These are phyloP conservation scores for Dryobotodes eremita DNA, from an alignment of 2,888 invertebrate genomes.

Conservation along the genomic window DNA sequence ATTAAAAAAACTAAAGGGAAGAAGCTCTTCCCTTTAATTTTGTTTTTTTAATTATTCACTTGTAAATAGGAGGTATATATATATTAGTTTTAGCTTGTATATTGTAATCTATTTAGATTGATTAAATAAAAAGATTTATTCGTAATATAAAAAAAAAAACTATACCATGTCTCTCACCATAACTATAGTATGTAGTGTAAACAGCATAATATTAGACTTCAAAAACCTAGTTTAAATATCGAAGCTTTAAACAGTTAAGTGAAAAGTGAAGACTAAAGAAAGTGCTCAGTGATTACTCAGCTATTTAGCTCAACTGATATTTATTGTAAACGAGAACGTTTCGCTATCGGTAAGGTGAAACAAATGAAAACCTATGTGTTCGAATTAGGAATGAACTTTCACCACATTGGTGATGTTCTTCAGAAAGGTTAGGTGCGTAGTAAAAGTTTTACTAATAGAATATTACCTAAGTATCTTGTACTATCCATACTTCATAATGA, in stretches of 20 bases:
- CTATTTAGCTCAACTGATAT: neutral
- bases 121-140: too few relatives aligned
- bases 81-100: too few relatives aligned
- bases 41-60: too few relatives aligned
- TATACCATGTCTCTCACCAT: neutral
- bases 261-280: constrained; percentile 18
- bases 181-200: neutral
- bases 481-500: neutral
- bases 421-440: neutral
- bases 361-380: neutral
- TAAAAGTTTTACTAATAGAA: neutral
- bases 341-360: neutral
- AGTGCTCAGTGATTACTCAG: constrained; percentile 26
- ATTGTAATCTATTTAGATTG: too few relatives aligned
- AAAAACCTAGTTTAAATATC: constrained; percentile 1
- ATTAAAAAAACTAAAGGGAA: too few relatives aligned
- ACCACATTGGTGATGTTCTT: neutral
- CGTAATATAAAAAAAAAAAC: too few relatives aligned
- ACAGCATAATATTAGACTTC: neutral
- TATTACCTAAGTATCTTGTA: neutral
- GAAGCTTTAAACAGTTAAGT: constrained; percentile 4
- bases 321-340: constrained; percentile 10
- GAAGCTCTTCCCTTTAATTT: too few relatives aligned
- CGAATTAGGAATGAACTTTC: neutral
- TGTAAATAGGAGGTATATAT: too few relatives aligned